These are phyloP conservation scores for Tautogolabrus adspersus DNA, from an alignment of 2,113 vertebrate species.

Conservation along the genomic window DNA sequence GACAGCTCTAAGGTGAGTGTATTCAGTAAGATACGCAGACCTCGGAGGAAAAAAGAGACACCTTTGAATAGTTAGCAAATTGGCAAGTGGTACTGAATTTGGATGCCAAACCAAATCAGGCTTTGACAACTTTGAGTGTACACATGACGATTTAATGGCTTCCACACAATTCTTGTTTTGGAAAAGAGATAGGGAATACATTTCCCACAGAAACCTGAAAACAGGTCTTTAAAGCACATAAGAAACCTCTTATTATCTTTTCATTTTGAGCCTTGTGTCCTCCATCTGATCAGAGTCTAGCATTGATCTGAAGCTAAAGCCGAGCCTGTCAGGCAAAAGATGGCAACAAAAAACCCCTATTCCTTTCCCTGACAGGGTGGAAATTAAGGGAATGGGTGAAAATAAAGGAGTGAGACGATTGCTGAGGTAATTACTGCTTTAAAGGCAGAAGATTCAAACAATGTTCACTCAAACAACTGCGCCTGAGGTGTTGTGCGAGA, in stretches of 20 bases:
- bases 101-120: slow-evolving; percentile 25
- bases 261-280: slow-evolving; percentile 27
- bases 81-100: slow-evolving; percentile 17
- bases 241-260: slow-evolving; percentile 44
- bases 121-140: slow-evolving; percentile 18
- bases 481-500: slow-evolving; percentile 32
- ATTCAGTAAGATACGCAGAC: slow-evolving; percentile 17
- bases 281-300: slow-evolving; percentile 19
- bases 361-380: slow-evolving; percentile 17
- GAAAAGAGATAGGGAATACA: slow-evolving; percentile 32
- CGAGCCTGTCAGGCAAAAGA: slow-evolving; percentile 56
- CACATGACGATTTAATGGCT: slow-evolving; percentile 40
- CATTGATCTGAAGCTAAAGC: slow-evolving; percentile 37
- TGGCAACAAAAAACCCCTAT: slow-evolving; percentile 24
- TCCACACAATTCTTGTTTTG: slow-evolving; percentile 30
- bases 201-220: slow-evolving; percentile 28
- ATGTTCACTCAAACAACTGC: slow-evolving; percentile 41
- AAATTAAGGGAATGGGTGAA: not conserved
- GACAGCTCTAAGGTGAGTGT: slow-evolving; percentile 51
- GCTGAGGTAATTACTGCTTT: slow-evolving; percentile 70
- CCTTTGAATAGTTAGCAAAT: slow-evolving; percentile 23
- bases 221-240: slow-evolving; percentile 28
- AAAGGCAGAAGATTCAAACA: slow-evolving; percentile 55
- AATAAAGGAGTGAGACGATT: slow-evolving; percentile 23
- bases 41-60: slow-evolving; percentile 21